These are phyloP conservation scores for Sinodicranocentrus sp. DNA, from an alignment of 2,888 invertebrate species.

Conservation along the genomic window DNA sequence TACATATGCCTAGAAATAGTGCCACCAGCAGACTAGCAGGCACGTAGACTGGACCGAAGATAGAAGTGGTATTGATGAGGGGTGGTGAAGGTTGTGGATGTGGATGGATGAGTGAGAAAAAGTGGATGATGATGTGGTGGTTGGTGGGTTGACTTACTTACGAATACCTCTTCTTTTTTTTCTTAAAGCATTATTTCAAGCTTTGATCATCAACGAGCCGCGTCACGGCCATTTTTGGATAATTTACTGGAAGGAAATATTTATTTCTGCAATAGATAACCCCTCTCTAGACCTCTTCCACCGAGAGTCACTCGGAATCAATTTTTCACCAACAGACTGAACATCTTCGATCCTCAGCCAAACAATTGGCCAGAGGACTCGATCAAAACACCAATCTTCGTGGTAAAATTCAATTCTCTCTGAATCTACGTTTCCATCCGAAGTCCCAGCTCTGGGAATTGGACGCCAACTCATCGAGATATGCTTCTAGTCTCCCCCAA, in stretches of 20 bases:
- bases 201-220: slow-evolving; percentile 33
- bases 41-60: neutral
- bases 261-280: slow-evolving; percentile 24
- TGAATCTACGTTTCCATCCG: neutral
- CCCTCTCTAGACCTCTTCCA: slow-evolving; percentile 66
- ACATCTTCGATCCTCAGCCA: neutral
- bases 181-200: slow-evolving; percentile 11
- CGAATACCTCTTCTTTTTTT: slow-evolving; percentile 13
- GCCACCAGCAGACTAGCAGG: neutral
- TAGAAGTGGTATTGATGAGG: slow-evolving; percentile 2
- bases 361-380: too few species aligned
- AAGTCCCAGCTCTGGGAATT: neutral
- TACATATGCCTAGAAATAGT: neutral
- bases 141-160: slow-evolving; percentile 45
- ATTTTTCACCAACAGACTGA: slow-evolving; percentile 26
- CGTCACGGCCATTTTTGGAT: slow-evolving; percentile 51
- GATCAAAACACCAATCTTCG: slow-evolving; percentile 1
- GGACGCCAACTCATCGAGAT: slow-evolving; percentile 10
- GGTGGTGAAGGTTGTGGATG: slow-evolving; percentile 25
- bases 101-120: slow-evolving; percentile 29
- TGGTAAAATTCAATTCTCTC: neutral
- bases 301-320: slow-evolving; percentile 73
- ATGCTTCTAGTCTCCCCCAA: too few species aligned
- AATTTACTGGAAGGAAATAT: slow-evolving; percentile 11
- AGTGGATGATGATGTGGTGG: slow-evolving; percentile 36